Percentiles rank a stretch among this genome's conserved stretches.
phyloP scores from a whole-genome alignment of 2,797 vertebrate genomes.

The Graptemys geographica region DNA sequence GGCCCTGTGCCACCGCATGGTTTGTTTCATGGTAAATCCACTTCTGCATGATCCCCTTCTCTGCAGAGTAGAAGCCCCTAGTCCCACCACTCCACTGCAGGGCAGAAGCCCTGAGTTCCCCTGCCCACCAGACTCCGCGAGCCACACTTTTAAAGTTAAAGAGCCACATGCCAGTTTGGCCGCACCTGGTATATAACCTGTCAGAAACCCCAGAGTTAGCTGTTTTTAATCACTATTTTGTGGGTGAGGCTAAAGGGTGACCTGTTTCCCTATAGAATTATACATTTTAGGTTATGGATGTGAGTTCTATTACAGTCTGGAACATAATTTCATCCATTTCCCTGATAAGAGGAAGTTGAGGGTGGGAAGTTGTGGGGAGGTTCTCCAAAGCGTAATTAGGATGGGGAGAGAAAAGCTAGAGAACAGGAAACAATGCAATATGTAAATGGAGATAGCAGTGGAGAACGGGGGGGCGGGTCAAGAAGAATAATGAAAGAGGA shows the following conservation, averaged over 20 bases:
- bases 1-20: too few relatives aligned
- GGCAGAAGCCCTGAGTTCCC: neutral
- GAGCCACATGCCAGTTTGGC: neutral
- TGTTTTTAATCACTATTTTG: neutral
- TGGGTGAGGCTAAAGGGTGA: neutral
- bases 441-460: neutral
- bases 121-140: neutral
- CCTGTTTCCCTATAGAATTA: neutral
- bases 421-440: neutral
- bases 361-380: neutral
- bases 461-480: neutral
- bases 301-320: neutral
- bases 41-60: too few relatives aligned
- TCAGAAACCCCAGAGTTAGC: neutral
- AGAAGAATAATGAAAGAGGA: conserved; percentile 1
- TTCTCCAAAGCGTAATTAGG: neutral
- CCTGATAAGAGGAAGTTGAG: neutral
- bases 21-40: too few relatives aligned
- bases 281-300: neutral
- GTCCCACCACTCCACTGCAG: neutral
- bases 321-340: neutral
- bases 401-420: neutral
- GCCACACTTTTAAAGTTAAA: neutral
- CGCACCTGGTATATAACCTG: neutral
- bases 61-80: too few relatives aligned